Base-by-base conservation (phyloP, 2,888 invertebrate genomes). In the Scaptomyza reducta region DNA sequence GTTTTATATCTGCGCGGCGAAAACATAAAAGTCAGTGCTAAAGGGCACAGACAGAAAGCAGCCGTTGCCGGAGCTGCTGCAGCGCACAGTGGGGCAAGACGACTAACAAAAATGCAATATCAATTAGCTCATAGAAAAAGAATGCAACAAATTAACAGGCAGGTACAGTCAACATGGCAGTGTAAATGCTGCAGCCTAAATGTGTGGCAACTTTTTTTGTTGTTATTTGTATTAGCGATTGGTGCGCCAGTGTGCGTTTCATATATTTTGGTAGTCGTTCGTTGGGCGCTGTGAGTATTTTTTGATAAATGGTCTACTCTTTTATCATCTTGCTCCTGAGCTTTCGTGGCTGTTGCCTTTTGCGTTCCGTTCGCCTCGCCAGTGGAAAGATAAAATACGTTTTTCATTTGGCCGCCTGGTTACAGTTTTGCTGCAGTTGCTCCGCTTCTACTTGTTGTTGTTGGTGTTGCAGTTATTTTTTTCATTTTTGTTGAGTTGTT, bases 321-420 rank as follows among this genome's bases (percentile, higher is more conserved):
- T 84, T 87, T 84, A 84, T 87, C 88, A 84, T 84, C 86, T 87
- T 81, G 83, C 86, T 87, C 73, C 79, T 84, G 83, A 87, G 83
- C 83, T 77, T 74, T 69, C 74, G 76, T 62, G 74, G 66, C 71
- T 27, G 61, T 50, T 29, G 50, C 61, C 49, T 70, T 80, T 70
- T 66, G 56, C 77, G 55, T 61, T 82, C 58, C 84, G 69, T 71
- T 74, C 75, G 68, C 74, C 63, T 72, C 73, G 68, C 68, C 63
- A 72, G 77, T 77, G 74, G 86, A 84, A 84, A 84, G 86, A 84
- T 87, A 84, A 84, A 84, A 84, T 84, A 87, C 86, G 83, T 87
- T 84, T 84, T 84, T 84, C 88, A 84, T 85, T 84, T 87, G 84
- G 70, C 77, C 75, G 74, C 71, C 71, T 81, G 84, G 81, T 77